Conservation (phyloP, 1,140 invertebrate genomes). For the Drosophila repletoides region DNA sequence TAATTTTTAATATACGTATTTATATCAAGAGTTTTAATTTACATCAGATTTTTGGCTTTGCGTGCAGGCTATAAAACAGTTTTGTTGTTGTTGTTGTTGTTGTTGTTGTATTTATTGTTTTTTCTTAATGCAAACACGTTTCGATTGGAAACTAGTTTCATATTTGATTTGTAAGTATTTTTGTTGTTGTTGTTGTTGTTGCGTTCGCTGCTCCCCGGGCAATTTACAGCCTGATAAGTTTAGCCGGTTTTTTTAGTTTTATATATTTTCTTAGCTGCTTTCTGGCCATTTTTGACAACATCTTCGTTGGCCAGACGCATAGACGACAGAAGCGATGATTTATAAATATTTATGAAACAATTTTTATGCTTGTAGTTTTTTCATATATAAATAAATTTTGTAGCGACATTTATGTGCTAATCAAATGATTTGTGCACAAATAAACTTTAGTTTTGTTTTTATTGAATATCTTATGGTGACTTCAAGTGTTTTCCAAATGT, state of each 20-base stretch:
- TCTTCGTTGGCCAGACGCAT: slow-evolving; percentile 24
- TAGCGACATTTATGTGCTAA: slow-evolving; percentile 50
- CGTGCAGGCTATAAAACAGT: slow-evolving; percentile 15
- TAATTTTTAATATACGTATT: slow-evolving; percentile 74
- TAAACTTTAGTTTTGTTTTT: slow-evolving; percentile 19
- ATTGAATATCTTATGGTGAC: background rate
- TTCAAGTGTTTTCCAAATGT: background rate
- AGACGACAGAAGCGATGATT: slow-evolving; percentile 29
- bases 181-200: slow-evolving; percentile 21
- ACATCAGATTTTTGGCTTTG: slow-evolving; percentile 48
- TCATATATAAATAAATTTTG: slow-evolving; percentile 15
- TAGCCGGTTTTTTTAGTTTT: slow-evolving; percentile 29
- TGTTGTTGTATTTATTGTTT: slow-evolving; percentile 27
- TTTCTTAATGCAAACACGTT: slow-evolving; percentile 57
- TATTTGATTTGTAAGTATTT: slow-evolving; percentile 36
- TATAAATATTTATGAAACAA: slow-evolving; percentile 69
- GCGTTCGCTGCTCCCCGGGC: slow-evolving; percentile 24
- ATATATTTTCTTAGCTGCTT: background rate
- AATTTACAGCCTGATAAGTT: slow-evolving; percentile 52
- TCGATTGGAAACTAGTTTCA: slow-evolving; percentile 55
- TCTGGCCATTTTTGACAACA: slow-evolving; percentile 14
- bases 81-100: slow-evolving; percentile 25
- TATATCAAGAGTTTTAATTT: slow-evolving; percentile 61
- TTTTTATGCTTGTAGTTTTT: slow-evolving; percentile 49
- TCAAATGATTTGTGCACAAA: slow-evolving; percentile 51